These are phyloP conservation scores for Puffinus mauretanicus DNA, from an alignment of 2,113 vertebrate species.

Conservation along the genomic window DNA sequence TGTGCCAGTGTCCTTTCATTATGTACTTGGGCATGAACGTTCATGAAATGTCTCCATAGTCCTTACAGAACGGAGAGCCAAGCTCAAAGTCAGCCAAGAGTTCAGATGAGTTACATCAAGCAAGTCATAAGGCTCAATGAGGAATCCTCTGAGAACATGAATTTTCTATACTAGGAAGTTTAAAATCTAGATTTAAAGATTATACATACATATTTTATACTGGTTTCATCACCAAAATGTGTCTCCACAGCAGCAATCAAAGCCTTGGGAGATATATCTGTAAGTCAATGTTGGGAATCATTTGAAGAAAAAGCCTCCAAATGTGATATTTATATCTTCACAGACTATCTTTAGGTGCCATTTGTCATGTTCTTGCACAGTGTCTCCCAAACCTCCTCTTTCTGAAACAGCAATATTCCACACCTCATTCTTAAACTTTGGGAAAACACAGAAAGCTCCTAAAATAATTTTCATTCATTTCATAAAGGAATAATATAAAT, in stretches of 20 bases:
- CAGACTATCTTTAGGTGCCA: slow-evolving; percentile 51
- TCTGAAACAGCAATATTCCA: slow-evolving; percentile 31
- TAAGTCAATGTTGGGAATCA: neutral
- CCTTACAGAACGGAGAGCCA: neutral
- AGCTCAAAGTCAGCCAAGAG: neutral
- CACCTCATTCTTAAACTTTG: slow-evolving; percentile 32
- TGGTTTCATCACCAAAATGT: neutral
- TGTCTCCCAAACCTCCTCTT: slow-evolving; percentile 38
- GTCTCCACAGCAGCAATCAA: slow-evolving; percentile 17
- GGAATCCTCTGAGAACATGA: neutral
- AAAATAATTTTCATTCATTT: slow-evolving; percentile 50
- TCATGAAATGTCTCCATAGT: neutral
- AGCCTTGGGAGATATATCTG: slow-evolving; percentile 20
- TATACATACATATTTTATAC: slow-evolving; percentile 38
- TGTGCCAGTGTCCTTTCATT: neutral
- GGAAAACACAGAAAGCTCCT: slow-evolving; percentile 3
- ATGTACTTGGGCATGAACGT: neutral
- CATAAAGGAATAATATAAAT: neutral
- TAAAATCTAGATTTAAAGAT: slow-evolving; percentile 21
- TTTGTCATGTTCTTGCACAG: slow-evolving; percentile 53
- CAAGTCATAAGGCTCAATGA: neutral
- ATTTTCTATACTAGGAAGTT: slow-evolving; percentile 25
- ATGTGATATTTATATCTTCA: slow-evolving; percentile 44
- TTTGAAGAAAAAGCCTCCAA: slow-evolving; percentile 29
- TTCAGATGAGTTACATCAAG: neutral